Evolutionary conservation across 2,113 vertebrate genomes (phyloP).

Genomic region (Phaethornis superciliosus): DNA sequence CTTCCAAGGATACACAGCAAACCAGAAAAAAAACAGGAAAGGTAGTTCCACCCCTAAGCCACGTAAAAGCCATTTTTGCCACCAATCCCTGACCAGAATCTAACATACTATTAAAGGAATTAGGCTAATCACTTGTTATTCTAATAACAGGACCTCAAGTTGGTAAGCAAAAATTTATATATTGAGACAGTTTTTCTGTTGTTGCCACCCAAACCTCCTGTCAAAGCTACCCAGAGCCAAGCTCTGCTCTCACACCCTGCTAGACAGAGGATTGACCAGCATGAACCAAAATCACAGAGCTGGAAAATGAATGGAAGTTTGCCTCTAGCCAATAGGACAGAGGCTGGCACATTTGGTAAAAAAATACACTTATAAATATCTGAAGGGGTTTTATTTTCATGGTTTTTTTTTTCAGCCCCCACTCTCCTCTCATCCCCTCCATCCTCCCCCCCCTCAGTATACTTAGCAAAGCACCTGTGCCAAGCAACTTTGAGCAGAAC

Average conservation of each 20-base stretch:
- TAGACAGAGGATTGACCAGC: background rate
- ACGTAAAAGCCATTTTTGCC: background rate
- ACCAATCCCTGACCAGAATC: background rate
- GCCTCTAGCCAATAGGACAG: background rate
- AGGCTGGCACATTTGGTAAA: background rate
- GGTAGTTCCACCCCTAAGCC: background rate
- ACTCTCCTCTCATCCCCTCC: background rate
- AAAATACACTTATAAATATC: background rate
- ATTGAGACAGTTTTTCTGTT: background rate
- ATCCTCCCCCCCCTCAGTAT: background rate
- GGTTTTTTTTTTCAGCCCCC: background rate
- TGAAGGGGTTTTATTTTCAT: background rate
- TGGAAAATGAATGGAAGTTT: background rate
- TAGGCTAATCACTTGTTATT: background rate
- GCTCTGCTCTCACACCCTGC: background rate
- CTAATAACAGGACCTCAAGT: background rate
- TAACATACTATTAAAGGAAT: background rate
- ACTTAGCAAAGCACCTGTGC: background rate
- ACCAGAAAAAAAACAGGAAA: background rate
- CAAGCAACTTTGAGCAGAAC: background rate
- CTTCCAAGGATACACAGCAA: background rate
- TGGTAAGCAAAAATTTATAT: background rate
- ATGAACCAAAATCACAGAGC: rapidly evolving
- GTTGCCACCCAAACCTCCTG: background rate
- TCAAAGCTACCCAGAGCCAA: background rate